These are phyloP conservation scores for Mythimna lalbum DNA, from an alignment of 2,888 invertebrate species.

Conservation along the genomic window DNA sequence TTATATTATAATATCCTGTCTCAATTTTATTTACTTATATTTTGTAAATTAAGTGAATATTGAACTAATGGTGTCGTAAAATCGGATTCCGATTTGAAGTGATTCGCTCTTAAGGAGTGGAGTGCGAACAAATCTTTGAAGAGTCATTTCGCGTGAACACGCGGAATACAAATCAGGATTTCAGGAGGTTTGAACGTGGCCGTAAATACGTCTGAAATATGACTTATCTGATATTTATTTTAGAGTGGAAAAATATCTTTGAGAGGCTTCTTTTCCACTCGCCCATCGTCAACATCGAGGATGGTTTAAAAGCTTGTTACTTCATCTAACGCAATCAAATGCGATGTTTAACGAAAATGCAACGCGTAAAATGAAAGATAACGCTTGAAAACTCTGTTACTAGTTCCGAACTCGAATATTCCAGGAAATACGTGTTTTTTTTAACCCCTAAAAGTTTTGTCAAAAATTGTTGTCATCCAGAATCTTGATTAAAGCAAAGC, in stretches of 20 bases:
- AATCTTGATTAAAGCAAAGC: too few relatives aligned
- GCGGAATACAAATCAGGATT: slow-evolving; percentile 95
- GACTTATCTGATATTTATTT: slow-evolving; percentile 34
- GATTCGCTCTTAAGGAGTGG: slow-evolving; percentile 57
- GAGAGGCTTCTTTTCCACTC: too few relatives aligned
- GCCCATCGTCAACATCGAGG: too few relatives aligned
- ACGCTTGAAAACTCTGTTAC: too few relatives aligned
- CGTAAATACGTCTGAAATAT: slow-evolving; percentile 82
- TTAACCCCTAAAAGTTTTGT: too few relatives aligned
- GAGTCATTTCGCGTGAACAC: slow-evolving; percentile 92
- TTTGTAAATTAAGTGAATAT: slow-evolving; percentile 40
- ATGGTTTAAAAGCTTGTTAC: too few relatives aligned
- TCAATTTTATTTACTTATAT: slow-evolving; percentile 15
- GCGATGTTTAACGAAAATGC: too few relatives aligned
- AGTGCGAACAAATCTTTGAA: slow-evolving; percentile 66
- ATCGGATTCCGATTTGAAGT: slow-evolving; percentile 59
- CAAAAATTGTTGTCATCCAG: too few relatives aligned
- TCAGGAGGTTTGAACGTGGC: slow-evolving; percentile 68
- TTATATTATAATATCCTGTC: slow-evolving; percentile 26
- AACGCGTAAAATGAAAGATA: too few relatives aligned
- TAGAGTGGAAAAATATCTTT: slow-evolving; percentile 17
- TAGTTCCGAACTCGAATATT: too few relatives aligned
- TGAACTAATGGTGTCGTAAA: slow-evolving; percentile 42
- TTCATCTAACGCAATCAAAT: too few relatives aligned
- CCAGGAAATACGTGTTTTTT: too few relatives aligned